These are phyloP conservation scores for Acestrorhynchus altus DNA, from an alignment of 2,797 vertebrate genomes.

Conservation along the genomic window DNA sequence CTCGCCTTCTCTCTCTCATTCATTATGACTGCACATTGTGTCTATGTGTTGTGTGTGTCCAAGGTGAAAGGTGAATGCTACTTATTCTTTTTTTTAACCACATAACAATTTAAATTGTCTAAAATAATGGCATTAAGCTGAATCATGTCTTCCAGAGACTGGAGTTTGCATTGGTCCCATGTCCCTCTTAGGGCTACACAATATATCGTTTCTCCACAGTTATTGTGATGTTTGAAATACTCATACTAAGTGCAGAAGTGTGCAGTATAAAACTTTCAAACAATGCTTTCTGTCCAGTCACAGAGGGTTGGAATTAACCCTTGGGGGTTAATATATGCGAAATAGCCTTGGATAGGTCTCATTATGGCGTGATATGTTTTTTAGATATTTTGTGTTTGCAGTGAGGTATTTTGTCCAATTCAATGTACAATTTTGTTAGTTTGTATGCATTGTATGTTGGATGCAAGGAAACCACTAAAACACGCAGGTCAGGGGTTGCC, in stretches of 20 bases:
- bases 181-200: background rate
- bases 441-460: too few species aligned
- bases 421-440: too few species aligned
- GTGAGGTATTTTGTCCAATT: too few species aligned
- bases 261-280: background rate
- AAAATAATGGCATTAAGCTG: background rate
- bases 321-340: too few species aligned
- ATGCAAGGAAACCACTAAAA: too few species aligned
- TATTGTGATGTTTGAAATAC: background rate
- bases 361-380: too few species aligned
- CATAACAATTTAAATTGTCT: background rate
- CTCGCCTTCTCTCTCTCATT: background rate
- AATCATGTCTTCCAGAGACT: background rate
- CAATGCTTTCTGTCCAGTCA: background rate
- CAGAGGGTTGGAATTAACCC: too few species aligned
- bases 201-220: background rate
- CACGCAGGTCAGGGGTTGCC: too few species aligned
- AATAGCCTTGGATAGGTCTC: too few species aligned
- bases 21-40: background rate
- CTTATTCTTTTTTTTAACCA: background rate
- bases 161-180: background rate
- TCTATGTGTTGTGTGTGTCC: background rate
- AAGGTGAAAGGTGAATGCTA: background rate
- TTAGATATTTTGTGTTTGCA: too few species aligned
- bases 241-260: background rate